Conservation (phyloP, 1,140 invertebrate genomes). For the Halictus rubicundus region DNA sequence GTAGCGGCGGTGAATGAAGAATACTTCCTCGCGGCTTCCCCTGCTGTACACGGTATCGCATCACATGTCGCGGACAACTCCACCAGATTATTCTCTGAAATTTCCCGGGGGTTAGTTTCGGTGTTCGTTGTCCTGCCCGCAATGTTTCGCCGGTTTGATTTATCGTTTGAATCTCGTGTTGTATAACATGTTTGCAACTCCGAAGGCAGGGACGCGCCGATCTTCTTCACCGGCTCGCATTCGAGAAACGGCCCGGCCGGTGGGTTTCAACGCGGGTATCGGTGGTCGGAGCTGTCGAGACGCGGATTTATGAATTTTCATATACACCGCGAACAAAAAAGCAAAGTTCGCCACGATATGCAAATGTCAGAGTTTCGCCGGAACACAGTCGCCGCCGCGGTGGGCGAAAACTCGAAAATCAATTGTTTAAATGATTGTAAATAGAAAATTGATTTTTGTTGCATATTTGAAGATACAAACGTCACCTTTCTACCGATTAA, state of each 20-base stretch:
- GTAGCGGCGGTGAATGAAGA: background rate
- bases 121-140: background rate
- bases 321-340: slow-evolving; percentile 47
- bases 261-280: no score
- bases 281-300: background rate
- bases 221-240: slow-evolving; percentile 9
- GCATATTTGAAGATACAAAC: no score
- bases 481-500: no score
- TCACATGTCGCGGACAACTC: background rate
- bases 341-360: slow-evolving; percentile 38
- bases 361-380: slow-evolving; percentile 15
- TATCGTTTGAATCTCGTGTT: slow-evolving; percentile 35
- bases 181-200: slow-evolving; percentile 32
- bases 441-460: no score
- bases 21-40: background rate
- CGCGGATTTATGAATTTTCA: slow-evolving; percentile 27
- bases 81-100: background rate
- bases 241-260: background rate
- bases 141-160: slow-evolving; percentile 1
- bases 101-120: slow-evolving; percentile 5
- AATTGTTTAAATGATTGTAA: no score
- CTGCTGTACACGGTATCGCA: background rate
- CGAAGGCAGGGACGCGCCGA: background rate
- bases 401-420: no score
- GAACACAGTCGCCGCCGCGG: no score